Percentiles rank a stretch among this genome's conserved stretches.
Conservation (phyloP, 2,888 invertebrate genomes). For the Dryococelus australis region DNA sequence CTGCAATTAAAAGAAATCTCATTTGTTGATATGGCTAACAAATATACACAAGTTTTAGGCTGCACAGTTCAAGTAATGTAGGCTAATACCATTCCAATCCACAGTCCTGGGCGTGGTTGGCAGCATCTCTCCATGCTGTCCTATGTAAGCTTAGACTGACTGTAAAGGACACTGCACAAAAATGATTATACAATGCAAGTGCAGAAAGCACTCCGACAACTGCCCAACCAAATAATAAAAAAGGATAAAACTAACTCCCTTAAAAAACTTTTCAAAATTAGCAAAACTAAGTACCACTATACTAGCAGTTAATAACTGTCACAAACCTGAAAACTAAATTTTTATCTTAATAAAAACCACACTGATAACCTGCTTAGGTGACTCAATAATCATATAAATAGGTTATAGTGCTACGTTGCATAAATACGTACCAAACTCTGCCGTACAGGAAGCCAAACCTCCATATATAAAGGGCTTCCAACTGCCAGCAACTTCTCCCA, state of each 20-base stretch:
- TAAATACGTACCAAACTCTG: slow-evolving; percentile 84
- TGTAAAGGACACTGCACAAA: slow-evolving; percentile 16
- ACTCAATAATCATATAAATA: not conserved
- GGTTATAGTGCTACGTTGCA: not conserved
- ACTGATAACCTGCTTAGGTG: not conserved
- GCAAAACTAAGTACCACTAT: too few species aligned
- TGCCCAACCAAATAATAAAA: not conserved
- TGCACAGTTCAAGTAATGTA: slow-evolving; percentile 16
- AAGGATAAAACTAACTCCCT: too few species aligned
- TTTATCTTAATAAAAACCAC: too few species aligned
- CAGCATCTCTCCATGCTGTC: slow-evolving; percentile 16
- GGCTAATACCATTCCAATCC: slow-evolving; percentile 16
- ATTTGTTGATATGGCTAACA: not conserved
- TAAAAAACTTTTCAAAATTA: too few species aligned
- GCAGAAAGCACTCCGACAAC: not conserved
- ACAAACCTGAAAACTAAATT: too few species aligned
- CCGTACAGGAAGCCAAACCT: slow-evolving; percentile 90
- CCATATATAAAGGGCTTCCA: slow-evolving; percentile 96
- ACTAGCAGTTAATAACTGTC: too few species aligned
- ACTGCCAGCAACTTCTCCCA: slow-evolving; percentile 73
- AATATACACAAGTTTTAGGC: not conserved
- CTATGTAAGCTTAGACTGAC: slow-evolving; percentile 16
- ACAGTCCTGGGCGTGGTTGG: not conserved
- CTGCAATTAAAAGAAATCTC: slow-evolving; percentile 60
- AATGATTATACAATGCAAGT: not conserved